Evolutionary conservation across 2,888 invertebrate genomes (phyloP).

Genomic region (Penaeus monodon): DNA sequence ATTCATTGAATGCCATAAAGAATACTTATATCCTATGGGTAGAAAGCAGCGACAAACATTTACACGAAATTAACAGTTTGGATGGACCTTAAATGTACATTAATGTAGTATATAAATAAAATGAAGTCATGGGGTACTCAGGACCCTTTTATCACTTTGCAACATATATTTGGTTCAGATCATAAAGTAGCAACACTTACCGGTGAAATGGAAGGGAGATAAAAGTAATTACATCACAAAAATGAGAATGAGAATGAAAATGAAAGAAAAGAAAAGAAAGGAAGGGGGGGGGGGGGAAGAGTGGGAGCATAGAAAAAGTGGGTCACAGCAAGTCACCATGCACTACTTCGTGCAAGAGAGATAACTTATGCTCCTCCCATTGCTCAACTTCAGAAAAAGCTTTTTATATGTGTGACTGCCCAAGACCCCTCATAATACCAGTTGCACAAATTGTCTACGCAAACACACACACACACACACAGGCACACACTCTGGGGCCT

Average conservation of each 20-base stretch:
- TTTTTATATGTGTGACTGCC: conserved; percentile 28
- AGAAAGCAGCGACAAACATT: conserved; percentile 58
- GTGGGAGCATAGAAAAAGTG: not conserved
- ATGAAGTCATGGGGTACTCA: conserved; percentile 51
- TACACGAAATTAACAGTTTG: conserved; percentile 60
- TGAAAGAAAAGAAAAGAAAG: too few relatives aligned
- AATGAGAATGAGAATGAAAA: too few relatives aligned
- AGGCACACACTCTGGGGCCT: conserved; percentile 1
- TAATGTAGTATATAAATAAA: conserved; percentile 59
- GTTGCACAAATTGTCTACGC: not conserved
- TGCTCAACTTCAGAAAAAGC: conserved; percentile 17
- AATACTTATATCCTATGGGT: conserved; percentile 45
- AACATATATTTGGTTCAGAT: conserved; percentile 63
- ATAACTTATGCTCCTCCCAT: conserved; percentile 40
- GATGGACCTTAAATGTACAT: conserved; percentile 63
- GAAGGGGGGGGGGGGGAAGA: too few relatives aligned
- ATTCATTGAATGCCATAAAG: conserved; percentile 53
- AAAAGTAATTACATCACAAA: too few relatives aligned
- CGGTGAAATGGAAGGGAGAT: conserved; percentile 22
- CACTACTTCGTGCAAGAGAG: conserved; percentile 36
- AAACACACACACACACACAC: conserved; percentile 1
- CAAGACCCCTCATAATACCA: conserved; percentile 5
- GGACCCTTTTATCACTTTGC: conserved; percentile 53
- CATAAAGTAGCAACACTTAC: conserved; percentile 54
- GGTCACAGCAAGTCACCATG: conserved; percentile 26